Evolutionary conservation across 2,113 vertebrate genomes (phyloP).

Genomic region (Scortum barcoo): DNA sequence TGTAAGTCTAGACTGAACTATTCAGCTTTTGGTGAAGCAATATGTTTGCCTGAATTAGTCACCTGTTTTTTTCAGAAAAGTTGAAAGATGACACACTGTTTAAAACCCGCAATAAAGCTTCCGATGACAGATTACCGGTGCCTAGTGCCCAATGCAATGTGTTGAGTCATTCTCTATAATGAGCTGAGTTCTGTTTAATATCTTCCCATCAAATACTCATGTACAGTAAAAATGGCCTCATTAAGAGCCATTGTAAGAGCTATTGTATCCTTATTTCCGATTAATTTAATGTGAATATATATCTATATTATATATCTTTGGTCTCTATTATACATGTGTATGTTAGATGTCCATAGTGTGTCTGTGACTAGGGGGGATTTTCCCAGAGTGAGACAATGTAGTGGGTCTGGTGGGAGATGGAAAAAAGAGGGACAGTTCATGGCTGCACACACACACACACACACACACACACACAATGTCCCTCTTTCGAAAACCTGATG

Average conservation of each 20-base stretch:
- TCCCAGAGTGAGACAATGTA: constrained; percentile 47
- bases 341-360: constrained; percentile 4
- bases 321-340: not conserved
- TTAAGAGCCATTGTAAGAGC: not conserved
- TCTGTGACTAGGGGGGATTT: constrained; percentile 61
- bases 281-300: not conserved
- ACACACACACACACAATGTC: constrained; percentile 20
- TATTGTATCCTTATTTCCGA: not conserved
- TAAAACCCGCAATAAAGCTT: constrained; percentile 3
- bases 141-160: not conserved
- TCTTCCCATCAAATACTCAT: not conserved
- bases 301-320: not conserved
- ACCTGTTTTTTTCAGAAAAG: not conserved
- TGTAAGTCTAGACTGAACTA: not conserved
- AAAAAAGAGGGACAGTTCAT: constrained; percentile 49
- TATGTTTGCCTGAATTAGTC: not conserved
- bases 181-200: not conserved
- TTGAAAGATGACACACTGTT: not conserved
- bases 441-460: constrained; percentile 30
- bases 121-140: not conserved
- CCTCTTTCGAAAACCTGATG: constrained; percentile 23
- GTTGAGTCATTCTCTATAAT: constrained; percentile 12
- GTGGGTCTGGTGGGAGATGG: constrained; percentile 33
- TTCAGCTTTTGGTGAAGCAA: not conserved
- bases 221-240: not conserved